A percentile compares a stretch with the other conserved stretches of the same genome.
Conservation (phyloP, 2,113 vertebrate genomes). For the Microcebus murinus region DNA sequence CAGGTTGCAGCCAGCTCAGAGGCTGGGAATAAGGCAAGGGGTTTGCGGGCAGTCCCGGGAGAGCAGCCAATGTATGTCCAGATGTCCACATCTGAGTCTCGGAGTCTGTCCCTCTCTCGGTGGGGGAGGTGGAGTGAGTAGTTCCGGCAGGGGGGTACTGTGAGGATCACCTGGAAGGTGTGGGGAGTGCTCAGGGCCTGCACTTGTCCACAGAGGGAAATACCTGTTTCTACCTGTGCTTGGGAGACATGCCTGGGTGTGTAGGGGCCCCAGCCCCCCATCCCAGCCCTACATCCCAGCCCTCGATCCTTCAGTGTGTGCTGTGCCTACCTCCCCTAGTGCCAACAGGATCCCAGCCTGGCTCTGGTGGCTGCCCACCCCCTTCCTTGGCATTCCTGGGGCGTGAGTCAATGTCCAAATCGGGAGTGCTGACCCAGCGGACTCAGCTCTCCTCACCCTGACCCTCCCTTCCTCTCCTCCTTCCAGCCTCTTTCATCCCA, state of each 20-base stretch:
- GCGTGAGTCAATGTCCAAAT: constrained; percentile 75
- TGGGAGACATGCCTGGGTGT: neutral
- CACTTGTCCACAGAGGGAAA: neutral
- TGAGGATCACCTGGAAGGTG: accelerated
- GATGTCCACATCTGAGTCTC: neutral
- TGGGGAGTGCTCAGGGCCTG: accelerated
- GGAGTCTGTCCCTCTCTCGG: neutral
- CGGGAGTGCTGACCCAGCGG: constrained; percentile 57
- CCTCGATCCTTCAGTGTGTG: neutral
- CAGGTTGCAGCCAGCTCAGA: neutral
- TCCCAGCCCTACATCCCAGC: neutral
- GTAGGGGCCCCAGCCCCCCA: neutral
- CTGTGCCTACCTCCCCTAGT: neutral
- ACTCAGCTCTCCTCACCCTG: neutral
- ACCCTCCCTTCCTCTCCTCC: neutral
- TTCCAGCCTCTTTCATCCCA: constrained; percentile 9
- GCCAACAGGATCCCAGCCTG: constrained; percentile 20
- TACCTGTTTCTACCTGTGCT: neutral
- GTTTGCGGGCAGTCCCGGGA: neutral
- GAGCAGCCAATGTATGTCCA: neutral
- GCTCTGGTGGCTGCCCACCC: constrained; percentile 21
- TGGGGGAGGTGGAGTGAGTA: neutral
- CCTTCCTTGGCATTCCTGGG: constrained; percentile 67
- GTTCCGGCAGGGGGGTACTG: neutral
- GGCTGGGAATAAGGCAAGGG: neutral